Evolutionary conservation across 2,113 vertebrate species (phyloP).

Genomic region (Campylomormyrus tamandua): DNA sequence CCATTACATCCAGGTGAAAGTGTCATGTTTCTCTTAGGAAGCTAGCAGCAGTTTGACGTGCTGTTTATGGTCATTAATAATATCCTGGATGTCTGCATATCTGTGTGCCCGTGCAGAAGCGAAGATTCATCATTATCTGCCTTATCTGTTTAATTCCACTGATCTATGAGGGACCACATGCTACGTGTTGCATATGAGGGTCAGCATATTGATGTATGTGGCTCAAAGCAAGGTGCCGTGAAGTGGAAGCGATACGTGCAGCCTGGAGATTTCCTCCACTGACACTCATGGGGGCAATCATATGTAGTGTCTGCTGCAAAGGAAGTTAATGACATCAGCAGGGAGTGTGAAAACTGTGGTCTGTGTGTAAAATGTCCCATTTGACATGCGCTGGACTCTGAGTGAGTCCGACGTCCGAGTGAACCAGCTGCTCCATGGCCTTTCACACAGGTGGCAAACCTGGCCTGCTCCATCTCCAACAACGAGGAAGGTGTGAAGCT

Average conservation of each 20-base stretch:
- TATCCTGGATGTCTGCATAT: not conserved
- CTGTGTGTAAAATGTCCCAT: not conserved
- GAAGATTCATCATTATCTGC: too few species aligned
- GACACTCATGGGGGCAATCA: not conserved
- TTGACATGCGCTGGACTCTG: not conserved
- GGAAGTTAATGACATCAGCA: not conserved
- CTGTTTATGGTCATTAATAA: not conserved
- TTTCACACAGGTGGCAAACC: slow-evolving; percentile 83
- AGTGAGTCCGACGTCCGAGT: not conserved
- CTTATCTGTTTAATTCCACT: not conserved
- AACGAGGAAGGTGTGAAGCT: slow-evolving; percentile 99
- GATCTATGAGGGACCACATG: not conserved
- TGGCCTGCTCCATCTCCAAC: slow-evolving; percentile 97
- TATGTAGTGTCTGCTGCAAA: not conserved
- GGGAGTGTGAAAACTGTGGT: not conserved
- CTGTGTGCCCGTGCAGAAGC: not conserved
- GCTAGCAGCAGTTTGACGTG: not conserved
- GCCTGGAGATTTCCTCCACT: not conserved
- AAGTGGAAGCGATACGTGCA: not conserved
- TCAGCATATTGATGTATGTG: not conserved
- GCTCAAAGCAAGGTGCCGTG: not conserved
- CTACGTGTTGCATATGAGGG: not conserved
- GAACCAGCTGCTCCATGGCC: not conserved
- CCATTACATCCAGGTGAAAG: not conserved
- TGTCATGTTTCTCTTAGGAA: not conserved